Evolutionary conservation across 2,113 vertebrate species (phyloP).

Genomic region (Lamprologus lemairii): DNA sequence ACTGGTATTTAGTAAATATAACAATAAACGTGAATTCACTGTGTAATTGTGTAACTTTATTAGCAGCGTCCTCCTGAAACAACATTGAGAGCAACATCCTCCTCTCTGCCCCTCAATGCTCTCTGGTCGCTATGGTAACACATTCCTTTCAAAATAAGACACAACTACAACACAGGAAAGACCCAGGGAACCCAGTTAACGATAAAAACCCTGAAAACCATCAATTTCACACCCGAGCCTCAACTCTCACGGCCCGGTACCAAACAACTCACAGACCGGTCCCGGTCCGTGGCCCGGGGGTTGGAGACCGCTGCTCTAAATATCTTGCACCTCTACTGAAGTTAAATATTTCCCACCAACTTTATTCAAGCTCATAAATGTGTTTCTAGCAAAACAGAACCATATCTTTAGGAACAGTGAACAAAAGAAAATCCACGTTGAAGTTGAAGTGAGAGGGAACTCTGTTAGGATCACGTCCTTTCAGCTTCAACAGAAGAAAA

Average conservation of each 20-base stretch:
- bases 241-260: background rate
- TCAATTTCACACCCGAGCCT: background rate
- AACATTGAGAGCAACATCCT: background rate
- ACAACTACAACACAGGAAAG: no score
- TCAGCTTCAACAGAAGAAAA: background rate
- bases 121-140: no score
- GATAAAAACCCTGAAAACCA: background rate
- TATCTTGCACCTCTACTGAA: background rate
- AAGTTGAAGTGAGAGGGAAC: background rate
- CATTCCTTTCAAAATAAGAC: no score
- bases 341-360: background rate
- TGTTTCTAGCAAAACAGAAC: background rate
- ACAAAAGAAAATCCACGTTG: background rate
- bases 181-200: background rate
- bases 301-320: background rate
- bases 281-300: rapidly evolving
- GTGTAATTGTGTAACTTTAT: background rate
- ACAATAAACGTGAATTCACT: rapidly evolving
- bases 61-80: background rate
- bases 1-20: background rate
- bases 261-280: background rate
- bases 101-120: no score
- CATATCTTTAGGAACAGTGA: background rate
- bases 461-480: background rate
- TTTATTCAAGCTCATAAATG: background rate